These are phyloP conservation scores for Orgyia antiqua DNA, from an alignment of 2,888 invertebrate species.

Conservation along the genomic window DNA sequence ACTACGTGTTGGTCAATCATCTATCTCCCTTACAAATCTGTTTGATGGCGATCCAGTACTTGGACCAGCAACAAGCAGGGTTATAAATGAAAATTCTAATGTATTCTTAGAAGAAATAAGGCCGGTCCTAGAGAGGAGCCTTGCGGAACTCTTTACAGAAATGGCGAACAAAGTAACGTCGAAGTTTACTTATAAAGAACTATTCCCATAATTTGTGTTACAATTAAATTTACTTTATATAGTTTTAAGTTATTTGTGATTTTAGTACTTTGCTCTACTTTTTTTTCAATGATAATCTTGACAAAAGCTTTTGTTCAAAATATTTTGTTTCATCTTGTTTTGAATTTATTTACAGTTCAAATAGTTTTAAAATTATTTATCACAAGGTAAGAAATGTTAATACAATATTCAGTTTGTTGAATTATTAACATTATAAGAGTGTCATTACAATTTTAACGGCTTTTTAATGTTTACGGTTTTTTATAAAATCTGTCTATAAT, in stretches of 20 bases:
- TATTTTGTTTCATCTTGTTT: slow-evolving; percentile 1
- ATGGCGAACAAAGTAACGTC: slow-evolving; percentile 84
- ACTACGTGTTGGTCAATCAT: slow-evolving; percentile 79
- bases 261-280: slow-evolving; percentile 7
- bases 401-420: too few relatives aligned
- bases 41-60: slow-evolving; percentile 82
- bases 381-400: too few relatives aligned
- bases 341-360: too few relatives aligned
- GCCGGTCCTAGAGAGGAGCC: slow-evolving; percentile 80
- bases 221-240: slow-evolving; percentile 4
- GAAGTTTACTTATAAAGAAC: slow-evolving; percentile 83
- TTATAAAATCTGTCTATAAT: too few relatives aligned
- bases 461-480: too few relatives aligned
- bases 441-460: too few relatives aligned
- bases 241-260: slow-evolving; percentile 21
- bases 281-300: slow-evolving; percentile 5
- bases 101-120: slow-evolving; percentile 82
- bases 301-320: slow-evolving; percentile 12
- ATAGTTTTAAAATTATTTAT: too few relatives aligned
- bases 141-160: slow-evolving; percentile 82
- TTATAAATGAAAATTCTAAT: slow-evolving; percentile 82
- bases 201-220: slow-evolving; percentile 74
- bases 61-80: slow-evolving; percentile 81
- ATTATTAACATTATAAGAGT: too few relatives aligned
- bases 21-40: slow-evolving; percentile 80